These are phyloP conservation scores for Eretmocerus hayati DNA, from an alignment of 2,888 invertebrate species.

Conservation along the genomic window DNA sequence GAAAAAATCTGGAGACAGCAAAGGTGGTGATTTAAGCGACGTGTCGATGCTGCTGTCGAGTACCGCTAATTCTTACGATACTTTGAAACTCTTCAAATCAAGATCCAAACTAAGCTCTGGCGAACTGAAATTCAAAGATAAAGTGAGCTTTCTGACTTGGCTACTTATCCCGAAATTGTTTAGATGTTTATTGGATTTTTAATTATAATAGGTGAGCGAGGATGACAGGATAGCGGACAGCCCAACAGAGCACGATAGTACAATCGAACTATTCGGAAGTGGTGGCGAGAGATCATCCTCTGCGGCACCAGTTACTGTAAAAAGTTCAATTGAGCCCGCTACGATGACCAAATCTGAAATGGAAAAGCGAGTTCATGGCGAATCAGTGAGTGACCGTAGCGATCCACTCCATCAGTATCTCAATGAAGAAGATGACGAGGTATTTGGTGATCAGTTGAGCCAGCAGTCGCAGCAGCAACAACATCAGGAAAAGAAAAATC, in stretches of 20 bases:
- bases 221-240: too few species aligned
- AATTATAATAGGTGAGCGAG: too few species aligned
- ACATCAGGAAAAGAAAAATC: too few species aligned
- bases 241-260: too few species aligned
- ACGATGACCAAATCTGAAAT: conserved; percentile 17
- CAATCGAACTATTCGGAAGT: conserved; percentile 25
- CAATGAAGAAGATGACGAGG: conserved; percentile 47
- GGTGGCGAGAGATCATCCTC: not conserved
- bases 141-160: conserved; percentile 2
- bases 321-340: conserved; percentile 19
- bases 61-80: conserved; percentile 38
- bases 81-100: conserved; percentile 39
- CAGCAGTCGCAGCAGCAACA: too few species aligned
- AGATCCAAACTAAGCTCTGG: conserved; percentile 24
- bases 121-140: conserved; percentile 18
- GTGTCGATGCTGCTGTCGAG: conserved; percentile 15
- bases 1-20: conserved; percentile 17
- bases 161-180: not conserved
- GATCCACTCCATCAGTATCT: conserved; percentile 68
- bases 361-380: conserved; percentile 46
- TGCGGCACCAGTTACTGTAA: conserved; percentile 13
- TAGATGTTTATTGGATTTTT: too few species aligned
- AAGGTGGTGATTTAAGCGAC: conserved; percentile 28
- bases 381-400: conserved; percentile 68
- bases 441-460: conserved; percentile 32